Evolutionary conservation across 2,113 vertebrate genomes (phyloP).

Genomic region (Spea bombifrons): DNA sequence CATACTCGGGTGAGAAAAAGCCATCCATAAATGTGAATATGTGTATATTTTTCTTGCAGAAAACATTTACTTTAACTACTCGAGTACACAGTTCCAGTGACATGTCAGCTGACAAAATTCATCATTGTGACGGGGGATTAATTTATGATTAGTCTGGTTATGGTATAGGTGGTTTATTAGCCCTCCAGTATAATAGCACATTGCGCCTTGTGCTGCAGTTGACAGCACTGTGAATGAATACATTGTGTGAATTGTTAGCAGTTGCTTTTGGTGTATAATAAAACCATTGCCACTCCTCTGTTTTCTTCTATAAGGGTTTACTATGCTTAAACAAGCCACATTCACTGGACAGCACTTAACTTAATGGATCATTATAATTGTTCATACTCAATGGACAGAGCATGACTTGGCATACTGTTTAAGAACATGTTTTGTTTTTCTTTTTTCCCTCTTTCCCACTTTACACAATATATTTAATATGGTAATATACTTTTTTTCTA

Average conservation of each 20-base stretch:
- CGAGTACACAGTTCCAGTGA: conserved; percentile 47
- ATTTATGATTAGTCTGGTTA: conserved; percentile 47
- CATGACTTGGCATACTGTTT: conserved; percentile 38
- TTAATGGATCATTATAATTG: conserved; percentile 42
- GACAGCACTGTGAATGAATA: conserved; percentile 42
- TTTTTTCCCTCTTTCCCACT: conserved; percentile 10
- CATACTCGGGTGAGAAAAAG: conserved; percentile 52
- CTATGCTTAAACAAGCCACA: conserved; percentile 45
- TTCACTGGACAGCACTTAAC: conserved; percentile 44
- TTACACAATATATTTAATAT: not conserved
- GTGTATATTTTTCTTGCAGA: conserved; percentile 50
- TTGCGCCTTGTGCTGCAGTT: conserved; percentile 26
- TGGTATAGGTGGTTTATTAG: conserved; percentile 44
- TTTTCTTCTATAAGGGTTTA: conserved; percentile 46
- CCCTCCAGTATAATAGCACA: conserved; percentile 43
- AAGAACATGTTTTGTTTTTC: conserved; percentile 9
- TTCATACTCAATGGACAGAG: conserved; percentile 35
- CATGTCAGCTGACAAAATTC: conserved; percentile 53
- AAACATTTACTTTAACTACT: conserved; percentile 50
- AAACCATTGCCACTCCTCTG: conserved; percentile 37
- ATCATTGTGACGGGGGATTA: conserved; percentile 45
- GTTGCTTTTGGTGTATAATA: conserved; percentile 44
- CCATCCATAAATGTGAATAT: conserved; percentile 26
- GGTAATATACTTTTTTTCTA: conserved; percentile 4
- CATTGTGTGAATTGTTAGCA: conserved; percentile 47